Evolutionary conservation across 37 sponge, comb jelly and placozoan species (phyloP), one percentile per base, ranked within the genome.

Genomic region (Halisarca cf. caerulea): DNA sequence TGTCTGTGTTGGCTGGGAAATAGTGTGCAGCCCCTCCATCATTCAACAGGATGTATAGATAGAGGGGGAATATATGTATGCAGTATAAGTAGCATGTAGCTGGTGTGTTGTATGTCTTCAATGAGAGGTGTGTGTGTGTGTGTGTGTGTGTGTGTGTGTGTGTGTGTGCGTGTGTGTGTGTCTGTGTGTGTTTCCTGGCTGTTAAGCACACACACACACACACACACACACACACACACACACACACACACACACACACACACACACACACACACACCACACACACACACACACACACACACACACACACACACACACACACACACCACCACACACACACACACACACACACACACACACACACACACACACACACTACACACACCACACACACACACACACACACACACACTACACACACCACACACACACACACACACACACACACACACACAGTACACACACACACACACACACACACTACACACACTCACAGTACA

Each of bases 341-440:
- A 61, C 64, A 61, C 20, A 61, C 28, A 23, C 64, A 23, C 30
- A 15, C 64, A 61, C 30, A 61, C 64, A 61, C 64, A 61, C 64
- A 61, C 30, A 61, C 64, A 61, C 64, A 23, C 5, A 23, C 64
- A 28, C 30, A 27, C 64, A 61, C 30, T 23, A 15, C 64, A 61
- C 64, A 61, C 64, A 61, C 64, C 5, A 61, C 64, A 61, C 30
- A 61, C 64, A 61, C 64, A 61, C n/a, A 15, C 25, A 62, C 15
- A 30, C 15, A 62, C 64, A 68, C 69, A 68, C 4, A 1, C 35
- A 28, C 69, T n/a, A n/a, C n/a, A n/a, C n/a, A n/a, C n/a, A n/a
- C n/a, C n/a, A n/a, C n/a, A 6, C 28, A 3, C 69, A 68, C 33
- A 32, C 34, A 30, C 3, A 68, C 33, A 4, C 32, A 68, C 35